These are phyloP conservation scores for roundworm (Caenorhabditis elegans) DNA, from an alignment of 1,140 invertebrate genomes.

Conservation along the genomic window DNA sequence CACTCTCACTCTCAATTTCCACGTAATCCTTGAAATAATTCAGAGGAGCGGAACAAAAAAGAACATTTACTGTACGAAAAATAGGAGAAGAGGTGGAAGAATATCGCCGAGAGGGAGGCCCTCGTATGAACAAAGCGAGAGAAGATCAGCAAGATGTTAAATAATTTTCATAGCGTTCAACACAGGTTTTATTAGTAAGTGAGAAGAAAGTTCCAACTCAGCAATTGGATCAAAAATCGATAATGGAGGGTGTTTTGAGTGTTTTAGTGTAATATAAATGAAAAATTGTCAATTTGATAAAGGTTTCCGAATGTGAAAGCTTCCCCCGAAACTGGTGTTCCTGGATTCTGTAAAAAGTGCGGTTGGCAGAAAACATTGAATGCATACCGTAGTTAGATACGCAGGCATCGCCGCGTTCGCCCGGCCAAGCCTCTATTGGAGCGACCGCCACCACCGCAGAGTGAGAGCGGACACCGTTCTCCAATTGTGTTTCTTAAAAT, in stretches of 20 bases:
- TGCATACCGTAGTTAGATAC: conserved; percentile 28
- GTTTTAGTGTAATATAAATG: too few relatives aligned
- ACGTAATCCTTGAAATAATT: neutral
- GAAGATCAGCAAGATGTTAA: neutral
- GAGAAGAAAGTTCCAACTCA: neutral
- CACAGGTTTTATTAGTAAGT: neutral
- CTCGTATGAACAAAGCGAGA: neutral
- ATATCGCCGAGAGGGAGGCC: neutral
- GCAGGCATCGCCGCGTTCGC: neutral
- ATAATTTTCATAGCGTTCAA: neutral
- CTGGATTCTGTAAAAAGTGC: neutral
- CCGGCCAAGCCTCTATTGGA: neutral
- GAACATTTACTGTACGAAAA: neutral
- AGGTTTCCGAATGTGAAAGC: neutral
- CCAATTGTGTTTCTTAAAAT: too few relatives aligned
- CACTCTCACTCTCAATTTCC: neutral
- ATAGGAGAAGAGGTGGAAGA: neutral
- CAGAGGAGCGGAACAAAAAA: neutral
- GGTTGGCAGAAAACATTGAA: conserved; percentile 1
- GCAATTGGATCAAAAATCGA: neutral
- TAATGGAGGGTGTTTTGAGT: neutral
- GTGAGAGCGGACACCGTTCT: neutral
- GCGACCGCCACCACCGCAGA: neutral
- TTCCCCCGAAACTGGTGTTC: neutral
- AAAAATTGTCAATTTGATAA: neutral